These are phyloP conservation scores for Oplegnathus fasciatus DNA, from an alignment of 2,113 vertebrate genomes.

Conservation along the genomic window DNA sequence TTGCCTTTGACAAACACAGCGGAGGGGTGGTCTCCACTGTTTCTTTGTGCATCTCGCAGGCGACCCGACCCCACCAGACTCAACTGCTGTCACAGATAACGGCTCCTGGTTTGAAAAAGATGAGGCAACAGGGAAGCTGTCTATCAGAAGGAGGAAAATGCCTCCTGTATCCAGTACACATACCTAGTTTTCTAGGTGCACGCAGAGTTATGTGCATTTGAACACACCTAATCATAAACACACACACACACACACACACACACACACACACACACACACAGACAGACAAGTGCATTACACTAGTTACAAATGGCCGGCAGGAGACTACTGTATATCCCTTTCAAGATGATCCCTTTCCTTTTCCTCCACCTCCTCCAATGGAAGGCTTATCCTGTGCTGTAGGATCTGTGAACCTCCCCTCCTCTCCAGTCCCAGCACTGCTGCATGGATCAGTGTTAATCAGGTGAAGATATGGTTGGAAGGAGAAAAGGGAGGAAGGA, in stretches of 20 bases:
- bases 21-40: conserved; percentile 5
- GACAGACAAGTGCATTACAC: conserved; percentile 4
- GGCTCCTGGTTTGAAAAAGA: conserved; percentile 33
- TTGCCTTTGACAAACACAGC: conserved; percentile 12
- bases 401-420: conserved; percentile 48
- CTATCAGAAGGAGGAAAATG: conserved; percentile 33
- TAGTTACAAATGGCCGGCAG: conserved; percentile 16
- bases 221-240: background rate
- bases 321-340: conserved; percentile 36
- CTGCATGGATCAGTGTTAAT: conserved; percentile 59
- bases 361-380: conserved; percentile 22
- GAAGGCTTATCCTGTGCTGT: conserved; percentile 50
- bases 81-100: conserved; percentile 60
- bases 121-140: conserved; percentile 28
- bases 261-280: conserved; percentile 10
- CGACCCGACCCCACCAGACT: conserved; percentile 23
- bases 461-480: conserved; percentile 42
- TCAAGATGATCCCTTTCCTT: conserved; percentile 36
- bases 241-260: background rate
- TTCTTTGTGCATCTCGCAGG: conserved; percentile 37
- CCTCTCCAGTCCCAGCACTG: conserved; percentile 43
- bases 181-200: background rate
- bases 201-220: too few relatives aligned
- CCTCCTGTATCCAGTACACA: conserved; percentile 16
- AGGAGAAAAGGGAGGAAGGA: conserved; percentile 24